Evolutionary conservation across 2,888 invertebrate genomes (phyloP).

Genomic region (Troilus luridus): DNA sequence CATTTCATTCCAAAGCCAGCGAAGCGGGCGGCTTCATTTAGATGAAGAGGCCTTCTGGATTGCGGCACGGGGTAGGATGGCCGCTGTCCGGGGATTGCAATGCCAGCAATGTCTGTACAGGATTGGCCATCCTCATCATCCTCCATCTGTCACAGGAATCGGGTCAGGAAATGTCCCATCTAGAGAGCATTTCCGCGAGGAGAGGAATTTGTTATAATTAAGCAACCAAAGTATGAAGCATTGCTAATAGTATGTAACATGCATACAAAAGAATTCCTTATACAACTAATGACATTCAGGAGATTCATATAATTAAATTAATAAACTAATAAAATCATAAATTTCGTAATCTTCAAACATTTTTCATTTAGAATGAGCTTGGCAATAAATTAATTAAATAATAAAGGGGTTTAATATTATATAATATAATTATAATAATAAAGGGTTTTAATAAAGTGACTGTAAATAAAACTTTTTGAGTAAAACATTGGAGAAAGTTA

Average conservation of each 20-base stretch:
- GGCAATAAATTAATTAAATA: no score
- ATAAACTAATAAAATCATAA: no score
- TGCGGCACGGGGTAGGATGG: neutral
- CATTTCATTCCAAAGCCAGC: constrained; percentile 4
- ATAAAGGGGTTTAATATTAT: no score
- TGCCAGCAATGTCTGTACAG: neutral
- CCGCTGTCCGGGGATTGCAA: neutral
- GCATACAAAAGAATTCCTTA: no score
- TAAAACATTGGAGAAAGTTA: no score
- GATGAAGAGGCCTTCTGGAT: neutral
- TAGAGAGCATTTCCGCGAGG: neutral
- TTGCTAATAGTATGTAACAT: neutral
- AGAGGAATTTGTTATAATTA: neutral
- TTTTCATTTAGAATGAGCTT: no score
- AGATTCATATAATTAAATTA: no score
- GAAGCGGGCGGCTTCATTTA: constrained; percentile 25
- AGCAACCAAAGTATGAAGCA: neutral
- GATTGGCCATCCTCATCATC: neutral
- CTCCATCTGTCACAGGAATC: neutral
- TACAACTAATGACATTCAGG: no score
- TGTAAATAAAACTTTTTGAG: no score
- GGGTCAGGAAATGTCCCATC: neutral
- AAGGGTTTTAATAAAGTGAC: no score
- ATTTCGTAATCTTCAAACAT: no score
- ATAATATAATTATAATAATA: no score